phyloP scores from a whole-genome alignment of 2,113 vertebrate species.

The Nansenia antarctica region DNA sequence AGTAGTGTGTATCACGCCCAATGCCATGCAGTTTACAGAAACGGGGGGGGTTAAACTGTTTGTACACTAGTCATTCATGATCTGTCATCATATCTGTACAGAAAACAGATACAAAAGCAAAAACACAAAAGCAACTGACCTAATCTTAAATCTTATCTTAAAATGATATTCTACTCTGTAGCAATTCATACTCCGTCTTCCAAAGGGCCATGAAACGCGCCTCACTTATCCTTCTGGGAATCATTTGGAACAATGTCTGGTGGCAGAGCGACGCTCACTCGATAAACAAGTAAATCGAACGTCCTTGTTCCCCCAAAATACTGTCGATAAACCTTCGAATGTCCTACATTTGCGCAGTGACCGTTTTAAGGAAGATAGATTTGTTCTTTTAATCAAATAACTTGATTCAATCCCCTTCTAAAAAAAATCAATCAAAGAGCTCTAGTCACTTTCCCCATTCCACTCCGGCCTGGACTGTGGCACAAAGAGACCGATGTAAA shows the following conservation, averaged over 20 bases:
- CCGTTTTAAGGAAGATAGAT: neutral
- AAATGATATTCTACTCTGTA: too few relatives aligned
- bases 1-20: too few relatives aligned
- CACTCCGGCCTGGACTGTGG: neutral
- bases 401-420: neutral
- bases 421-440: conserved; percentile 21
- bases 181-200: neutral
- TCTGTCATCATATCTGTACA: neutral
- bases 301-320: too few relatives aligned
- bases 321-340: neutral
- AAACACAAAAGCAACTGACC: too few relatives aligned
- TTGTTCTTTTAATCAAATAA: neutral
- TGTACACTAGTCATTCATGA: neutral
- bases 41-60: too few relatives aligned
- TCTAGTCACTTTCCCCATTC: neutral
- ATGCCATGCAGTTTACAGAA: too few relatives aligned
- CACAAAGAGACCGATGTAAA: conserved; percentile 17
- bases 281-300: too few relatives aligned
- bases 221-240: neutral
- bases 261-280: neutral
- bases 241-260: neutral
- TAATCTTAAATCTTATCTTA: too few relatives aligned
- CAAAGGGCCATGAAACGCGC: neutral
- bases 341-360: neutral
- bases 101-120: too few relatives aligned